These are phyloP conservation scores for Brachionus rubens DNA, from an alignment of 1,140 invertebrate species.

Conservation along the genomic window DNA sequence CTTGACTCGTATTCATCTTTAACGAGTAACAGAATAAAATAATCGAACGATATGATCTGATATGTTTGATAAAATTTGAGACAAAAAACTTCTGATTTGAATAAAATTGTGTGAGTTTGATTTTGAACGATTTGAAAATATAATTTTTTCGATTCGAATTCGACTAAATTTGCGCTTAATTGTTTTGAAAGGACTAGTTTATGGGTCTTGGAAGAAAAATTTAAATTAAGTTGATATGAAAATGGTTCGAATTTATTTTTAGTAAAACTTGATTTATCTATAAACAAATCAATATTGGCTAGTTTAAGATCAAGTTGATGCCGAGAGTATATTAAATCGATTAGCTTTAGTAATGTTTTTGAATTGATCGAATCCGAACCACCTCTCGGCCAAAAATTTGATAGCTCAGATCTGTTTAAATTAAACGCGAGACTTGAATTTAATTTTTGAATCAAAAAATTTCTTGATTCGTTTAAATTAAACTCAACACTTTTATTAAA, in stretches of 20 bases:
- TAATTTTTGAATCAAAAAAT: no score
- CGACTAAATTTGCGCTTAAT: constrained; percentile 5
- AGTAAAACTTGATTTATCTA: background rate
- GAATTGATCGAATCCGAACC: background rate
- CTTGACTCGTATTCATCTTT: constrained; percentile 11
- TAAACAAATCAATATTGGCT: background rate
- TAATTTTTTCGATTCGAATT: background rate
- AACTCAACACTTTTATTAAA: no score
- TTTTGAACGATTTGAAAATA: background rate
- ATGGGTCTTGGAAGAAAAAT: background rate
- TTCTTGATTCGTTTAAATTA: no score
- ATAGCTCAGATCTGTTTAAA: no score
- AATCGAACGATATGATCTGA: background rate
- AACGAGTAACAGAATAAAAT: background rate
- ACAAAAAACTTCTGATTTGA: background rate
- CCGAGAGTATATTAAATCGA: background rate
- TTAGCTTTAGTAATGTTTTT: background rate
- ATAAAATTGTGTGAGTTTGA: background rate
- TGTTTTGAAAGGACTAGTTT: constrained; percentile 10
- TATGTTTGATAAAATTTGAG: constrained; percentile 28
- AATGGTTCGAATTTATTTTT: background rate
- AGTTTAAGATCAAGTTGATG: background rate
- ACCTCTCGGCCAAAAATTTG: background rate
- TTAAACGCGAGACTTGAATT: no score
- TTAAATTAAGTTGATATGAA: background rate